A percentile compares a stretch with the other conserved stretches of the same genome.
Evolutionary conservation across 1,140 invertebrate genomes (phyloP).

Genomic region (Ceratosolen solmsi): DNA sequence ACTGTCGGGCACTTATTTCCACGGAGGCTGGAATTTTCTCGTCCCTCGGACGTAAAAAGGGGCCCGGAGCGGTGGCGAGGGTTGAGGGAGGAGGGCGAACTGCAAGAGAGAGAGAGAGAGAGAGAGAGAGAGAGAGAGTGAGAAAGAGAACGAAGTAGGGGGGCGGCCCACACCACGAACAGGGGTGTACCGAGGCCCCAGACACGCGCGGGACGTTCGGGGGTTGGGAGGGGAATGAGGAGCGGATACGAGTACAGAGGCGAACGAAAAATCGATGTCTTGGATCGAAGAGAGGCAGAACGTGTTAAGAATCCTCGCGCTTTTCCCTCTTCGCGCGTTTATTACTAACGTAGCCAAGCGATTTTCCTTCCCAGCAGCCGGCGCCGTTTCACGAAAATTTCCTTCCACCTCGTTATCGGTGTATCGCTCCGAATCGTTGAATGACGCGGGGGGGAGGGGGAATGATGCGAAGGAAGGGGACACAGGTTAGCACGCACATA

Average conservation of each 20-base stretch:
- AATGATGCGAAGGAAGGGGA: constrained; percentile 50
- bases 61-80: too few relatives aligned
- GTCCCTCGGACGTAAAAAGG: not conserved
- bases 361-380: not conserved
- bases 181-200: not conserved
- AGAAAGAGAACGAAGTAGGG: not conserved
- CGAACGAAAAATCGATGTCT: not conserved
- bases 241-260: not conserved
- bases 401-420: not conserved
- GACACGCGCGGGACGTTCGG: not conserved
- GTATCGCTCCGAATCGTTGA: not conserved
- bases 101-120: not conserved
- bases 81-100: too few relatives aligned
- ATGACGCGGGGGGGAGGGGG: not conserved
- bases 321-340: not conserved
- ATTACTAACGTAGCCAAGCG: not conserved
- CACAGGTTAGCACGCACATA: constrained; percentile 59
- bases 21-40: constrained; percentile 16
- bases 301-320: not conserved
- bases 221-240: not conserved
- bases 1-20: too few relatives aligned
- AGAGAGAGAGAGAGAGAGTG: not conserved
- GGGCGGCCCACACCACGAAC: not conserved
- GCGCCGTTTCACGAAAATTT: not conserved
- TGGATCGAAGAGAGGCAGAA: not conserved